Base-by-base conservation (phyloP, 1,140 invertebrate species). In the Schlechtendalia chinensis region DNA sequence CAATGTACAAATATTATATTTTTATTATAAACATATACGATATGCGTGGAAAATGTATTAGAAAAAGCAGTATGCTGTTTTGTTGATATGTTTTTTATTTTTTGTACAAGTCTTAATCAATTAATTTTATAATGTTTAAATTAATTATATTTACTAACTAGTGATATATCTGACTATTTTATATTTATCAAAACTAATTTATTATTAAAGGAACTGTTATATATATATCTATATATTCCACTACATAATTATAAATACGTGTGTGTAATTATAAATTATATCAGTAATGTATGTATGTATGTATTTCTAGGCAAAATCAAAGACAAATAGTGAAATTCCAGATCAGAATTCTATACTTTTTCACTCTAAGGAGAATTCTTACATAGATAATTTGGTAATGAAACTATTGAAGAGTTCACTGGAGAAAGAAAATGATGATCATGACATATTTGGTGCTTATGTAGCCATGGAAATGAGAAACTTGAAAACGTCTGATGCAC, bases 361-460 rank as follows among this genome's bases (percentile, higher is more conserved):
- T n/a, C n/a, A n/a, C n/a, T n/a, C n/a, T n/a, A n/a, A n/a, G n/a
- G n/a, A n/a, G n/a, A 65, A 5, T 45, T 67, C 63, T 67, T 45
- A 22, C 39, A 16, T 67, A 16, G n/a, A 67, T n/a, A 45, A 10
- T 19, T 1, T 67, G 27, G 32, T 65, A 22, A 67, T 67, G 32
- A 22, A 39, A 67, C 45, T 45, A 45, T 32, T 75, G 22, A 75
- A 75, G 27, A 75, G 29, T 32, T 75, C 27, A 1, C n/a, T 75
- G 11, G 54, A 75, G 17, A 75, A 75, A 58, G 50, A 54, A 58
- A 56, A 17, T 22, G 72, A 75, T 58, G 72, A 75, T 24, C 54
- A 59, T 75, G 72, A 75, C 58, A 29, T 75, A n/a, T 75, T 75
- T 59, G 72, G 72, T 10, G 50, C 72, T 32, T 75, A 75, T 59